phyloP scores from a whole-genome alignment of 1,140 invertebrate genomes.

The Heliconius eleuchia region DNA sequence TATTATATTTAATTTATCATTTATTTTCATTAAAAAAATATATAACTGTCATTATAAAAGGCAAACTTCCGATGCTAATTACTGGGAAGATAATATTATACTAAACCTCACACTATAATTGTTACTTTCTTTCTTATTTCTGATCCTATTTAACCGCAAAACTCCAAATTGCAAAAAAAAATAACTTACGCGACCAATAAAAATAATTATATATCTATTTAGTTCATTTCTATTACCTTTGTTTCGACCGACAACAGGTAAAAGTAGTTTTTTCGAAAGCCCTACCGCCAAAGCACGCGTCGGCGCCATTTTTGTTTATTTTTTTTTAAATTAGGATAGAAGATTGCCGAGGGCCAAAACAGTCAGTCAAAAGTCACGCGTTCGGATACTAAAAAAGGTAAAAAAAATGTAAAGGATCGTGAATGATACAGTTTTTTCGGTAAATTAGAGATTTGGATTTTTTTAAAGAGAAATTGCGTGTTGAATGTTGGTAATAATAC shows the following conservation, averaged over 20 bases:
- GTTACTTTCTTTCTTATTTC: neutral
- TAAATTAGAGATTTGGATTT: conserved; percentile 68
- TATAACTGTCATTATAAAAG: neutral
- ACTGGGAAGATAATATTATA: neutral
- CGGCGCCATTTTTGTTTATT: conserved; percentile 58
- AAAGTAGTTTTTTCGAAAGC: conserved; percentile 59
- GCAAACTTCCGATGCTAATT: conserved; percentile 3
- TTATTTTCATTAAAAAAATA: neutral
- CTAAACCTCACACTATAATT: neutral
- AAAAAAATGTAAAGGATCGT: conserved; percentile 60
- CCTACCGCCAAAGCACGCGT: conserved; percentile 56
- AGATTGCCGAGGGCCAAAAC: conserved; percentile 60
- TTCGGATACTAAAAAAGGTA: conserved; percentile 46
- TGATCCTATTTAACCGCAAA: conserved; percentile 7
- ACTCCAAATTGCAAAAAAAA: neutral
- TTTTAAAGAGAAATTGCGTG: conserved; percentile 69
- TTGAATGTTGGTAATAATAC: conserved; percentile 58
- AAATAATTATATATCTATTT: conserved; percentile 45
- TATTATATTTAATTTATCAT: neutral
- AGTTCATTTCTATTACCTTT: conserved; percentile 57
- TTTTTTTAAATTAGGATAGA: conserved; percentile 62
- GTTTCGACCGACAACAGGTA: conserved; percentile 60
- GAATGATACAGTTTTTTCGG: conserved; percentile 72
- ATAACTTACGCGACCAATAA: conserved; percentile 44
- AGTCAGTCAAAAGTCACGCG: conserved; percentile 74